A percentile compares a stretch with the other conserved stretches of the same genome.
Evolutionary conservation across 2,113 vertebrate genomes (phyloP).

Genomic region (Phalacrocorax pelagicus): DNA sequence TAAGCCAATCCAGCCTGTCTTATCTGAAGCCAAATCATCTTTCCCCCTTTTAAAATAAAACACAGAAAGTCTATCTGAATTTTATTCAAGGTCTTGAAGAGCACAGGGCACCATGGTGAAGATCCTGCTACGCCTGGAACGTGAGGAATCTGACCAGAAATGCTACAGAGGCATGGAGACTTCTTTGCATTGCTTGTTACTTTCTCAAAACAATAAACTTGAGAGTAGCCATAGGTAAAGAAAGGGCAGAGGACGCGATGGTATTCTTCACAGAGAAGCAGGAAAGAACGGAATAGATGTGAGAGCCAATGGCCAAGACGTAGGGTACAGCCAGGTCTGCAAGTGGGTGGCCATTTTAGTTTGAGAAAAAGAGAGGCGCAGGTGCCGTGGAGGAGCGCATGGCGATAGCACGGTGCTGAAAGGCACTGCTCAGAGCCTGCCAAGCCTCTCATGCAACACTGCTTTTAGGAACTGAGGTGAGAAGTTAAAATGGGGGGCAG

Average conservation of each 20-base stretch:
- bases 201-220: neutral
- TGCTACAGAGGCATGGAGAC: neutral
- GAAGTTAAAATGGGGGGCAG: neutral
- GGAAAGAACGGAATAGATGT: neutral
- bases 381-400: accelerated
- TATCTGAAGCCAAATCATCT: neutral
- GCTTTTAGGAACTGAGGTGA: neutral
- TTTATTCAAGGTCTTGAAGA: neutral
- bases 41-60: neutral
- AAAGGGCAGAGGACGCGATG: neutral
- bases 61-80: neutral
- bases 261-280: neutral
- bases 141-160: neutral
- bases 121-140: neutral
- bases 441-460: neutral
- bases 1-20: neutral
- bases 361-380: neutral
- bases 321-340: neutral
- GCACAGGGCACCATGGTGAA: neutral
- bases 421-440: neutral
- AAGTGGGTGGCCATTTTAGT: neutral
- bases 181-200: neutral
- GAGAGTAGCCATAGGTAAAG: neutral
- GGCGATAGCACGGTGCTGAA: neutral
- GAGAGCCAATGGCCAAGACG: neutral